Percentiles rank a stretch among this genome's conserved stretches.
These are phyloP conservation scores for Aleiodes sp. DNA, from an alignment of 1,140 invertebrate species.

Conservation along the genomic window DNA sequence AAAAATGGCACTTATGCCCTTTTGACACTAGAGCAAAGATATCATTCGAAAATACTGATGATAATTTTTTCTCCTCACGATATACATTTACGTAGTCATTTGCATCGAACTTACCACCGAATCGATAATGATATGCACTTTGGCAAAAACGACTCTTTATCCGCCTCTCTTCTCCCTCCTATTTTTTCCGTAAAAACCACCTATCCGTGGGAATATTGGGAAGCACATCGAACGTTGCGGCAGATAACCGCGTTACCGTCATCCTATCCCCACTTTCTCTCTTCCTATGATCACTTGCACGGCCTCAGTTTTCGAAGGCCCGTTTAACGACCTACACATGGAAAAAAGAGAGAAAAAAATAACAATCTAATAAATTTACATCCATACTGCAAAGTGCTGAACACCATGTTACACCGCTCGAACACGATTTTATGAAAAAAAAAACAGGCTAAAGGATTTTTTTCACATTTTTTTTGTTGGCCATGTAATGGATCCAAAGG, in stretches of 20 bases:
- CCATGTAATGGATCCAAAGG: background rate
- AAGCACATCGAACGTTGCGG: conserved; percentile 49
- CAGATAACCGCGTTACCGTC: conserved; percentile 52
- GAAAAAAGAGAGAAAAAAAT: too few species aligned
- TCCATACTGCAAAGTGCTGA: background rate
- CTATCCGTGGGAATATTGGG: conserved; percentile 48
- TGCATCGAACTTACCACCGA: conserved; percentile 29
- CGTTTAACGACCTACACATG: background rate
- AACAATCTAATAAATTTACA: background rate
- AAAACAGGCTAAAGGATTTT: background rate
- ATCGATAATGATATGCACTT: conserved; percentile 54
- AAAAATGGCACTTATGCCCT: too few species aligned
- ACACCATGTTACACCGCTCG: background rate
- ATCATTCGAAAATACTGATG: too few species aligned
- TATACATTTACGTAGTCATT: conserved; percentile 32
- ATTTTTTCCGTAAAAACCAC: conserved; percentile 33
- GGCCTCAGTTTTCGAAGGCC: background rate
- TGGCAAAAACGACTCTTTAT: conserved; percentile 42
- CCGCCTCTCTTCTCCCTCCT: conserved; percentile 30
- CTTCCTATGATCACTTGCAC: background rate
- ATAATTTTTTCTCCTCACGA: conserved; percentile 30
- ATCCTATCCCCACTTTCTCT: background rate
- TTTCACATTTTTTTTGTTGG: background rate
- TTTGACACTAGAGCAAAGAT: too few species aligned
- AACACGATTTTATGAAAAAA: background rate